Conservation (phyloP, 2,113 vertebrate species). For the Noturus placidus region DNA sequence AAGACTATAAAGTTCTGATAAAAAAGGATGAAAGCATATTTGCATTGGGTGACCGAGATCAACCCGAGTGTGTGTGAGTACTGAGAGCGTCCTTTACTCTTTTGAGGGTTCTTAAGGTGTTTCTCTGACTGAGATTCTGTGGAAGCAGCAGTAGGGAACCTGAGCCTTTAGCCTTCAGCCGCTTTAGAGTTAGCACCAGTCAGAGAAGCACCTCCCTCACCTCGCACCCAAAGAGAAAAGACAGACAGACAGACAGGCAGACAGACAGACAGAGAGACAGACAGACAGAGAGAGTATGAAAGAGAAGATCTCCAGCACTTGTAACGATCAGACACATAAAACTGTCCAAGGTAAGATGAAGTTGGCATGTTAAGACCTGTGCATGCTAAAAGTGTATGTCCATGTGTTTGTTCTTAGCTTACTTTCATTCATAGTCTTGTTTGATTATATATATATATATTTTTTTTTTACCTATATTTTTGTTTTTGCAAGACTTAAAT, state of each 20-base stretch:
- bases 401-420: background rate
- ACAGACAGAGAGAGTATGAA: slow-evolving; percentile 22
- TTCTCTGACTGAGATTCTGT: background rate
- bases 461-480: background rate
- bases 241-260: background rate
- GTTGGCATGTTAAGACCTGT: background rate
- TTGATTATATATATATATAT: background rate
- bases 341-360: slow-evolving; percentile 29
- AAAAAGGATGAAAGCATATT: background rate
- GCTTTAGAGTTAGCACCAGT: slow-evolving; percentile 9
- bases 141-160: background rate
- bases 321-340: slow-evolving; percentile 7
- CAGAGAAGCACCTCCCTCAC: slow-evolving; percentile 24
- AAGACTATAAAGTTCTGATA: background rate
- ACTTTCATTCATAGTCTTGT: background rate
- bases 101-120: background rate
- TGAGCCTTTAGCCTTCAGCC: slow-evolving; percentile 13
- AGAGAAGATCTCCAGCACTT: background rate
- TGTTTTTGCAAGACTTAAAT: background rate
- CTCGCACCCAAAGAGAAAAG: slow-evolving; percentile 4
- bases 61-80: background rate
- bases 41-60: background rate
- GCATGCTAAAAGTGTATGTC: slow-evolving; percentile 17
- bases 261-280: slow-evolving; percentile 12
- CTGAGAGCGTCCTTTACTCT: background rate